These are phyloP conservation scores for Drosophila ohnishii DNA, from an alignment of 1,140 invertebrate genomes.

Conservation along the genomic window DNA sequence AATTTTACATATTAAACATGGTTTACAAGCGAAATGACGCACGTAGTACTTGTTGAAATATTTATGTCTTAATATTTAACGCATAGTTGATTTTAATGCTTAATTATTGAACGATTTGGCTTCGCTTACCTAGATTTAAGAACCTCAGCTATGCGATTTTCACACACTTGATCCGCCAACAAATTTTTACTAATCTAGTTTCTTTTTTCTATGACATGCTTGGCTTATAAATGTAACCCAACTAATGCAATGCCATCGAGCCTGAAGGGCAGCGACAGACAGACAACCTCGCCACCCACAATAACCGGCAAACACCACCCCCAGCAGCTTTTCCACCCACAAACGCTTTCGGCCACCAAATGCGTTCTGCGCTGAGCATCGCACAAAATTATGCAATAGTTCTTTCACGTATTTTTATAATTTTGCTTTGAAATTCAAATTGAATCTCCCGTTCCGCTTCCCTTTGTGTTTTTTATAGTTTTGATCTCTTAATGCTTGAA, in stretches of 20 bases:
- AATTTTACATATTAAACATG: neutral
- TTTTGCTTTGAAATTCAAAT: conserved; percentile 59
- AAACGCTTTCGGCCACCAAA: conserved; percentile 64
- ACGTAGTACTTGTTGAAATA: conserved; percentile 48
- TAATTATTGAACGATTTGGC: conserved; percentile 30
- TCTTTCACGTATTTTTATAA: conserved; percentile 41
- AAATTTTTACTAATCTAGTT: conserved; percentile 82
- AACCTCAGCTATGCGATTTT: conserved; percentile 28
- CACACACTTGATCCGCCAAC: conserved; percentile 48
- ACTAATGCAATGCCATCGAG: conserved; percentile 76
- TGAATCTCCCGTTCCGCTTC: conserved; percentile 49
- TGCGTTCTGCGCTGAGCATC: conserved; percentile 38
- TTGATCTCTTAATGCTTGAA: conserved; percentile 78
- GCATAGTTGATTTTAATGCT: conserved; percentile 34
- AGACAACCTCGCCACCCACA: conserved; percentile 19
- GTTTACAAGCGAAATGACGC: conserved; percentile 7
- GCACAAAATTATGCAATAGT: conserved; percentile 78
- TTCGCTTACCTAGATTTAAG: conserved; percentile 38
- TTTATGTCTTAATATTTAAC: conserved; percentile 42
- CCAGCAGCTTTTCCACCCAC: conserved; percentile 28
- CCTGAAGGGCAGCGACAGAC: conserved; percentile 38
- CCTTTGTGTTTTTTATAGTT: conserved; percentile 51
- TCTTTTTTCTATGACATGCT: conserved; percentile 82
- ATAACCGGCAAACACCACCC: conserved; percentile 14
- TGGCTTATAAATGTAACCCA: conserved; percentile 77